Evolutionary conservation across 1,140 invertebrate species (phyloP).

Genomic region (Tribolium madens): DNA sequence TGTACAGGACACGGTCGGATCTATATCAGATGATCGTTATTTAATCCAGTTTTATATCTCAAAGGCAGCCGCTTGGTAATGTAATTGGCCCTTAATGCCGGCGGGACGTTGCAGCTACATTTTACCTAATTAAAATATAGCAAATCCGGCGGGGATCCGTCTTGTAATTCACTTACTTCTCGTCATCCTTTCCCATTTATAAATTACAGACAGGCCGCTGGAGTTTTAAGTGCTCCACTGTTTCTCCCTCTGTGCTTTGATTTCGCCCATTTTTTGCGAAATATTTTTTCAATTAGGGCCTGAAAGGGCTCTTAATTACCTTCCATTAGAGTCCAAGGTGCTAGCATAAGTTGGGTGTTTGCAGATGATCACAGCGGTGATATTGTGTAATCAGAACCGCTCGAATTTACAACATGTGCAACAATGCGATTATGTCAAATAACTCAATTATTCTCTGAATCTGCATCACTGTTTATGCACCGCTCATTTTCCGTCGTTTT

Average conservation of each 20-base stretch:
- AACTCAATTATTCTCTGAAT: conserved; percentile 32
- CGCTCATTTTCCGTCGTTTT: background rate
- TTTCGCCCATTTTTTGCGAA: conserved; percentile 1
- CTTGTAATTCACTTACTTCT: conserved; percentile 50
- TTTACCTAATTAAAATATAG: conserved; percentile 53
- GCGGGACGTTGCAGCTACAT: conserved; percentile 48
- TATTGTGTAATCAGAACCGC: conserved; percentile 25
- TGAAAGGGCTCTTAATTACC: background rate
- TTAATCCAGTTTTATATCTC: conserved; percentile 50
- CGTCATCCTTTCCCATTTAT: conserved; percentile 51
- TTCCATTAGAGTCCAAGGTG: background rate
- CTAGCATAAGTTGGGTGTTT: background rate
- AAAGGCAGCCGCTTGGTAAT: conserved; percentile 49
- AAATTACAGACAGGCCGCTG: conserved; percentile 46
- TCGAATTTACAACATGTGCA: conserved; percentile 5
- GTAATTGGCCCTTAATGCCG: conserved; percentile 50
- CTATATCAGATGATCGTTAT: conserved; percentile 44
- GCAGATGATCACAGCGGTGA: conserved; percentile 7
- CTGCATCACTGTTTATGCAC: too few species aligned
- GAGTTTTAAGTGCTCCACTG: conserved; percentile 48
- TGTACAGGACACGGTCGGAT: conserved; percentile 35
- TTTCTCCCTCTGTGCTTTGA: conserved; percentile 38
- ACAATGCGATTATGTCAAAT: conserved; percentile 9
- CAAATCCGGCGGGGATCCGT: conserved; percentile 48
- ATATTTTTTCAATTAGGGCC: too few species aligned